These are phyloP conservation scores for Rhinogobius similis DNA, from an alignment of 2,113 vertebrate species.

Conservation along the genomic window DNA sequence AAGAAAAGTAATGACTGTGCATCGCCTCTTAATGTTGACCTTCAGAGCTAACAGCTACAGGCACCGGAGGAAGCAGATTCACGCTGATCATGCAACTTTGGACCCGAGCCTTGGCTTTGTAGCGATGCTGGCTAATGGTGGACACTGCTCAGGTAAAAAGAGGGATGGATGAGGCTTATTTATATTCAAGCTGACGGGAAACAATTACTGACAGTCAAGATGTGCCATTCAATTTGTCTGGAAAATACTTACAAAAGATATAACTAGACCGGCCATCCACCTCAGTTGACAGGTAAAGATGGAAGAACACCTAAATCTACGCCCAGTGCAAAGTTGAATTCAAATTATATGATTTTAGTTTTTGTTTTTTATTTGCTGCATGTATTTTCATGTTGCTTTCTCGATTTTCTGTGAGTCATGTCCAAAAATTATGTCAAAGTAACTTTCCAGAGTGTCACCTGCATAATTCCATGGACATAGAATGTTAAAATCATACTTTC, in stretches of 20 bases:
- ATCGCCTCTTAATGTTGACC: constrained; percentile 8
- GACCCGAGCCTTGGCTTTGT: constrained; percentile 3
- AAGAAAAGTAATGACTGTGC: constrained; percentile 10
- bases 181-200: neutral
- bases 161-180: neutral
- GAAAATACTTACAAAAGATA: neutral
- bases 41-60: neutral
- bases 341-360: too few relatives aligned
- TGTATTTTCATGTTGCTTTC: too few relatives aligned
- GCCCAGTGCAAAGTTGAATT: too few relatives aligned
- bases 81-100: neutral
- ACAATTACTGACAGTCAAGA: neutral
- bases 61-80: neutral
- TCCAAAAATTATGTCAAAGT: too few relatives aligned
- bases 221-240: too few relatives aligned
- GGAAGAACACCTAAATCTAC: neutral
- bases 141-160: neutral
- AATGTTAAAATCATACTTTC: too few relatives aligned
- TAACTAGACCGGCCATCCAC: neutral
- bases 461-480: too few relatives aligned
- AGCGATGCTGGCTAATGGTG: neutral
- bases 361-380: too few relatives aligned
- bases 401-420: too few relatives aligned
- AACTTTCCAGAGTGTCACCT: too few relatives aligned
- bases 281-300: too few relatives aligned